These are phyloP conservation scores for Fratercula arctica DNA, from an alignment of 2,797 vertebrate species.

Conservation along the genomic window DNA sequence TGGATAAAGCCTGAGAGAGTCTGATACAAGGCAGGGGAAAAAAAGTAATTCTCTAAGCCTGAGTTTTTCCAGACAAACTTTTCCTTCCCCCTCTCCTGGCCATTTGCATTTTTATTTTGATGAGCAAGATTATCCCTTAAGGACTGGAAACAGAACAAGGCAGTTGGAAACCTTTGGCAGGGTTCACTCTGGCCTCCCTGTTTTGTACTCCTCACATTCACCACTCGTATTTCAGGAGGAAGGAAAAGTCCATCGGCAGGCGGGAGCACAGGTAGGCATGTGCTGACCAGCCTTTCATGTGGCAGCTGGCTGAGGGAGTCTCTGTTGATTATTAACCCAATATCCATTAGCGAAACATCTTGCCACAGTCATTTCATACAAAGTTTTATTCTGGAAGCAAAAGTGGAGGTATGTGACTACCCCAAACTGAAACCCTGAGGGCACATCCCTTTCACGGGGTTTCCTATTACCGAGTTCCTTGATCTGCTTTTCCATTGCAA, in stretches of 20 bases:
- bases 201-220: neutral
- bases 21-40: rapidly evolving
- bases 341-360: neutral
- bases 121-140: neutral
- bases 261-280: neutral
- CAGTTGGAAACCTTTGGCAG: rapidly evolving
- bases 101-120: neutral
- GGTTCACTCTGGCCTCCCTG: neutral
- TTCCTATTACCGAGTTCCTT: neutral
- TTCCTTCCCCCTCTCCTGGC: neutral
- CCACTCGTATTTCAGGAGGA: neutral
- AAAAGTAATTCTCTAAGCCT: neutral
- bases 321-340: constrained; percentile 3
- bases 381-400: constrained; percentile 3
- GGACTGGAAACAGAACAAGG: neutral
- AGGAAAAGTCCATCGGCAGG: neutral
- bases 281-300: neutral
- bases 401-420: neutral
- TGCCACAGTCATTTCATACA: neutral
- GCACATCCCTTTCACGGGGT: neutral
- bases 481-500: neutral
- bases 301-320: neutral
- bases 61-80: neutral
- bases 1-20: neutral
- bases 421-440: neutral